These are phyloP conservation scores for Parazoanthus swiftii DNA, from an alignment of 92 coral and sea anemone genomes.

Conservation along the genomic window DNA sequence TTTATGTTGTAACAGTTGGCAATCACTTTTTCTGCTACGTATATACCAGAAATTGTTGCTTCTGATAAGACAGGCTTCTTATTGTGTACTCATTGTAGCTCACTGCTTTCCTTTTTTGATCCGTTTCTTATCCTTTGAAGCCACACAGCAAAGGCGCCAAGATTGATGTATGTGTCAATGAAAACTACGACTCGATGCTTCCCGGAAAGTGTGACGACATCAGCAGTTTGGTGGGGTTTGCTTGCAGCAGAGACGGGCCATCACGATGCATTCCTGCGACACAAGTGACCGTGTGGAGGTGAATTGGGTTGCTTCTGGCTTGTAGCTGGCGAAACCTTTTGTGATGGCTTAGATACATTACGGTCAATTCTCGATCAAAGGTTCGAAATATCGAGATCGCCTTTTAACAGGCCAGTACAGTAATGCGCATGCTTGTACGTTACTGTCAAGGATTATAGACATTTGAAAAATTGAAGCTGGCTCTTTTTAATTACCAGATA, in stretches of 20 bases:
- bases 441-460: no score
- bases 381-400: no score
- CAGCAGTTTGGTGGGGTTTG: conserved; percentile 86
- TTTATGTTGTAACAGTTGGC: no score
- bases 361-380: no score
- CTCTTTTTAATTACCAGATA: no score
- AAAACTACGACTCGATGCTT: conserved; percentile 88
- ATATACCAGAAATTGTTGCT: no score
- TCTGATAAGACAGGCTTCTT: neutral
- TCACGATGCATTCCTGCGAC: conserved; percentile 75
- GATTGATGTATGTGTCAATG: conserved; percentile 96
- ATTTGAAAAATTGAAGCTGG: no score
- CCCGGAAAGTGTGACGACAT: conserved; percentile 89
- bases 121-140: conserved; percentile 47
- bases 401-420: no score
- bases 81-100: neutral
- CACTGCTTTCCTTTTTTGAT: conserved; percentile 3
- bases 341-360: no score
- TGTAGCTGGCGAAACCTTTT: no score
- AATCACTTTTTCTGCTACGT: no score
- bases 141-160: conserved; percentile 99
- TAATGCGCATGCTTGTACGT: no score
- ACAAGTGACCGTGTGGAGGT: conserved; percentile 91
- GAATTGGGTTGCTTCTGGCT: neutral
- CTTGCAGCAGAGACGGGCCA: conserved; percentile 94